A percentile compares a stretch with the other conserved stretches of the same genome.
Evolutionary conservation across 2,888 invertebrate species (phyloP).

Genomic region (Drosophila pseudotakahashii): DNA sequence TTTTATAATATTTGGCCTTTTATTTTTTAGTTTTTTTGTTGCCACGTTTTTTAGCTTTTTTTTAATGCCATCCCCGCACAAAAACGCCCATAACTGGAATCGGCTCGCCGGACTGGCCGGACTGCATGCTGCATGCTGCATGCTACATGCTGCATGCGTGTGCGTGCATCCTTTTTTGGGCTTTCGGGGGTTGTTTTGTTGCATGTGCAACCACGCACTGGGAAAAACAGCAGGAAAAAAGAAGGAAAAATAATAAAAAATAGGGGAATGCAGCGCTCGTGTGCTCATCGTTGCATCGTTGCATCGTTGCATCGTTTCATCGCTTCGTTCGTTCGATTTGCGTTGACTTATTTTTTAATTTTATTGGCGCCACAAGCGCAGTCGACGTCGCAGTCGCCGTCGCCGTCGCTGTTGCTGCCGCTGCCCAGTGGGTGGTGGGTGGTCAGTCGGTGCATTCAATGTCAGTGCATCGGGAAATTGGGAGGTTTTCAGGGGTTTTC

Average conservation of each 20-base stretch:
- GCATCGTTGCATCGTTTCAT: constrained; percentile 11
- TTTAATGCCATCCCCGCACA: constrained; percentile 33
- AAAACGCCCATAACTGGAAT: constrained; percentile 75
- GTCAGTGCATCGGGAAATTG: constrained; percentile 55
- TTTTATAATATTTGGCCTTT: constrained; percentile 44
- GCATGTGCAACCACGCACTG: constrained; percentile 47
- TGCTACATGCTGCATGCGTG: constrained; percentile 2
- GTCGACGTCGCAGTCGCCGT: constrained; percentile 14
- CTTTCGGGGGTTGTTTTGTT: constrained; percentile 75
- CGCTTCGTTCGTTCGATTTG: constrained; percentile 62
- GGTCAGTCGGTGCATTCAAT: constrained; percentile 57
- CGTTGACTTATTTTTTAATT: constrained; percentile 72
- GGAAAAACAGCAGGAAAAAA: constrained; percentile 39
- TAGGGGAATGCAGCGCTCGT: constrained; percentile 79
- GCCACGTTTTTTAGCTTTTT: constrained; percentile 15
- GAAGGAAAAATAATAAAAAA: constrained; percentile 53
- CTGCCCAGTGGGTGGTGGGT: constrained; percentile 9
- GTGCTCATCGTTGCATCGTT: constrained; percentile 29
- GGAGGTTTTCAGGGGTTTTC: not conserved
- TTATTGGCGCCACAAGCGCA: constrained; percentile 33
- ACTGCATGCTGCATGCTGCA: constrained; percentile 5
- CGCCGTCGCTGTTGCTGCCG: constrained; percentile 19
- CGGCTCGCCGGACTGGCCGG: constrained; percentile 56
- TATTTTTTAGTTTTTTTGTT: constrained; percentile 24
- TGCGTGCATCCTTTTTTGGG: constrained; percentile 55